A percentile compares a stretch with the other conserved stretches of the same genome.
Conservation (phyloP, 1,140 invertebrate genomes). For the Paraescarpia echinospica region DNA sequence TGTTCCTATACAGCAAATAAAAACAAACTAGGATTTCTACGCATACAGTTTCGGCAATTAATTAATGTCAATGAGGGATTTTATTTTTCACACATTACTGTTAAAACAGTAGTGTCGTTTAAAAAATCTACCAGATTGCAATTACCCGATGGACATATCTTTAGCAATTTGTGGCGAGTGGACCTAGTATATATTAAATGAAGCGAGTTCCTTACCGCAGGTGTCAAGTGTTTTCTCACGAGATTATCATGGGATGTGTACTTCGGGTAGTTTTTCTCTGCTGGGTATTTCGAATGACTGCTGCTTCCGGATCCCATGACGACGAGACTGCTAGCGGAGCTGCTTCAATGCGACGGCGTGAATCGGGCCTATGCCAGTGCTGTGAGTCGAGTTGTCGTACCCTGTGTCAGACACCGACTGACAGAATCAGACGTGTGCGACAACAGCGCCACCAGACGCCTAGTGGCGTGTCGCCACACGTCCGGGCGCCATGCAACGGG, state of each 20-base stretch:
- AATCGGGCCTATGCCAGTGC: not conserved
- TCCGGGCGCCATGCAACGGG: not conserved
- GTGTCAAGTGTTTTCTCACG: constrained; percentile 12
- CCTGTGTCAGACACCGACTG: not conserved
- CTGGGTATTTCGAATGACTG: not conserved
- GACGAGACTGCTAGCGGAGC: not conserved
- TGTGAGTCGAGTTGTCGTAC: not conserved
- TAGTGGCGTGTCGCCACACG: not conserved
- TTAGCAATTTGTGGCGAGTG: not conserved
- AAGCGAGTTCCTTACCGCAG: not conserved
- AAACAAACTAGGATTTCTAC: not conserved
- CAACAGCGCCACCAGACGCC: not conserved
- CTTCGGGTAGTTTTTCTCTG: constrained; percentile 9
- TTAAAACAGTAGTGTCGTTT: not conserved
- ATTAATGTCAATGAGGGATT: not conserved
- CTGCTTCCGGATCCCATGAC: not conserved
- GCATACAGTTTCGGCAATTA: not conserved
- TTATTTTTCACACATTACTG: not conserved
- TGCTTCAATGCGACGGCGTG: not conserved
- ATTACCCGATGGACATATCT: not conserved
- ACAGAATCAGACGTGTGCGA: not conserved
- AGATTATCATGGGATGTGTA: constrained; percentile 7
- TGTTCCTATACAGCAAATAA: not conserved
- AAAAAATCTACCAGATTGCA: not conserved
- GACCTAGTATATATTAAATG: not conserved